phyloP scores from a whole-genome alignment of 2,797 vertebrate species.

The Chloroceryle amazona region DNA sequence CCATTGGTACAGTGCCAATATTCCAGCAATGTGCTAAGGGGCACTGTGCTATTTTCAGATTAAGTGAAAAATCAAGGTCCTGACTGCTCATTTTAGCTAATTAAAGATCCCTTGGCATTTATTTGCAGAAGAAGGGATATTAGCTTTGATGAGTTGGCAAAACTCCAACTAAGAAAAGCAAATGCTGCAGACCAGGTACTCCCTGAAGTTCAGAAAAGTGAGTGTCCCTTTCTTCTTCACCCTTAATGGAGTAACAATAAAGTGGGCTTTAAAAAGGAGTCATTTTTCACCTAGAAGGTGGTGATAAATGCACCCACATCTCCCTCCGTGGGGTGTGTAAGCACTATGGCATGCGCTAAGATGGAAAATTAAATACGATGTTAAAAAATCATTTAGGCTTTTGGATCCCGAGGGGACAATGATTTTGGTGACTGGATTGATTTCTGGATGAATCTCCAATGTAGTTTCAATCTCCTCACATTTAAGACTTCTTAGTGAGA shows the following conservation, averaged over 20 bases:
- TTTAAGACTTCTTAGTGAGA: background rate
- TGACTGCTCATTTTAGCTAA: constrained; percentile 53
- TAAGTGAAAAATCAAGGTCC: constrained; percentile 63
- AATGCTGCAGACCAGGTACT: background rate
- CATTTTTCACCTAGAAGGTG: background rate
- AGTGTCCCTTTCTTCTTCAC: background rate
- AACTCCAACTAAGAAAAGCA: background rate
- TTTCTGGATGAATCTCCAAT: background rate
- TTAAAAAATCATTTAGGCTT: background rate
- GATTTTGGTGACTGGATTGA: background rate
- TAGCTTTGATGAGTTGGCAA: constrained; percentile 14
- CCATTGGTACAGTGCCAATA: background rate
- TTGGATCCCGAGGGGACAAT: background rate
- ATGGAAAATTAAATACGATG: background rate
- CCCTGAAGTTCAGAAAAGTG: background rate
- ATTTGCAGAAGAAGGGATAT: constrained; percentile 27
- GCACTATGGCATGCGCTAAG: background rate
- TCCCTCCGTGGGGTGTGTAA: background rate
- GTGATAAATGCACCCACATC: background rate
- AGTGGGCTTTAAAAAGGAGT: background rate
- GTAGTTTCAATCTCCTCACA: background rate
- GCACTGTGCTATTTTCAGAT: constrained; percentile 59
- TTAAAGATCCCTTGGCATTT: constrained; percentile 55
- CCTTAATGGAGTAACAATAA: background rate
- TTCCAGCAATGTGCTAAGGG: constrained; percentile 29